These are phyloP conservation scores for Hyperoplus lanceolatus DNA, from an alignment of 2,797 vertebrate genomes.

Conservation along the genomic window DNA sequence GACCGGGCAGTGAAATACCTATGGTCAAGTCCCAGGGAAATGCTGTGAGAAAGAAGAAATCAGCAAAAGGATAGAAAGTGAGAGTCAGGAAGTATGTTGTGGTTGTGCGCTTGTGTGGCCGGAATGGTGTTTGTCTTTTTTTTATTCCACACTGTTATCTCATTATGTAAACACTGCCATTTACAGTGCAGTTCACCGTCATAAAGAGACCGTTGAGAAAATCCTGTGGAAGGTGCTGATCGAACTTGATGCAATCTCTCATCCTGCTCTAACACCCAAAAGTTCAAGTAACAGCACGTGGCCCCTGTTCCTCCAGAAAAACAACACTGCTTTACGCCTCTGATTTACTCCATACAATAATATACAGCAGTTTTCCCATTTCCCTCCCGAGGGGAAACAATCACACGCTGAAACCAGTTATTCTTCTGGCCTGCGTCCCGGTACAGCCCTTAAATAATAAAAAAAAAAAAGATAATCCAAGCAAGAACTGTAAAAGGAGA, in stretches of 20 bases:
- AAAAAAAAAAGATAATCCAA: slow-evolving; percentile 62
- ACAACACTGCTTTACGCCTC: slow-evolving; percentile 43
- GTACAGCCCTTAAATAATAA: slow-evolving; percentile 64
- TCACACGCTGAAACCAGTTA: slow-evolving; percentile 69
- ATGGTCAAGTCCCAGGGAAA: slow-evolving; percentile 92
- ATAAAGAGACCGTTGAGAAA: slow-evolving; percentile 10
- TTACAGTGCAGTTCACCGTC: slow-evolving; percentile 18
- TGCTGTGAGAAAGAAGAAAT: slow-evolving; percentile 89
- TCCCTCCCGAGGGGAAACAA: slow-evolving; percentile 55
- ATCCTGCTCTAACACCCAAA: slow-evolving; percentile 14
- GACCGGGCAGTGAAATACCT: slow-evolving; percentile 89
- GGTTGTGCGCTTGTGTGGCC: slow-evolving; percentile 66
- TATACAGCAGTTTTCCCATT: slow-evolving; percentile 45
- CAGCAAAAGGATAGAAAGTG: slow-evolving; percentile 87
- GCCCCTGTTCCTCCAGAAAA: slow-evolving; percentile 36
- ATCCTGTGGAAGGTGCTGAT: slow-evolving; percentile 24
- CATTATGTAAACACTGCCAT: slow-evolving; percentile 29
- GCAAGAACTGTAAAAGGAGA: slow-evolving; percentile 71
- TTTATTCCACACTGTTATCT: slow-evolving; percentile 41
- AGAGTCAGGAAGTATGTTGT: slow-evolving; percentile 79
- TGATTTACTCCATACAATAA: slow-evolving; percentile 63
- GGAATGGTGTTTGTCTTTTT: slow-evolving; percentile 62
- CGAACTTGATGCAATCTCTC: slow-evolving; percentile 22
- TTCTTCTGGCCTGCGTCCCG: slow-evolving; percentile 66
- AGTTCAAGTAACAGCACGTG: slow-evolving; percentile 39